Conservation (phyloP, 2,797 vertebrate species). For the Danio jaintianensis region DNA sequence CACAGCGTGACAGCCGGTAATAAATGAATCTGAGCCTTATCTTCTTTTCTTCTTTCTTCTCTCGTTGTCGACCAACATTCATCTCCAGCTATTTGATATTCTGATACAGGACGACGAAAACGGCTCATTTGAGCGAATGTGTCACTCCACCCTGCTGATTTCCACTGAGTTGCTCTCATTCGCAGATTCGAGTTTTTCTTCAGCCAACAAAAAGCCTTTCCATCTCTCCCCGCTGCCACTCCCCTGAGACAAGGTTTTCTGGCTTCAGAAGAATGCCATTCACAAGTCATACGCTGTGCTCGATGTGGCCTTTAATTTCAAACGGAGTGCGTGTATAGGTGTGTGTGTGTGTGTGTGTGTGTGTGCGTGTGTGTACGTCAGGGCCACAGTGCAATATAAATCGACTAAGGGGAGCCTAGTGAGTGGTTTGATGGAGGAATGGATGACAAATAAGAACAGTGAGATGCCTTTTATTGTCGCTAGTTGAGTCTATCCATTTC, state of each 20-base stretch:
- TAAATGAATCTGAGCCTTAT: slow-evolving; percentile 19
- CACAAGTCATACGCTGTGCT: slow-evolving; percentile 45
- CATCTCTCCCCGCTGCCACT: slow-evolving; percentile 1
- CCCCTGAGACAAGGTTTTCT: slow-evolving; percentile 23
- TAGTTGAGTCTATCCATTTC: slow-evolving; percentile 51
- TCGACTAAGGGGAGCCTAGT: slow-evolving; percentile 39
- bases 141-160: slow-evolving; percentile 47
- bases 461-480: slow-evolving; percentile 52
- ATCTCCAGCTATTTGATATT: slow-evolving; percentile 42
- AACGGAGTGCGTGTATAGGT: not conserved
- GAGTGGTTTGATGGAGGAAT: slow-evolving; percentile 44
- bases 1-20: not conserved
- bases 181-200: slow-evolving; percentile 28
- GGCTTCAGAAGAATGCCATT: slow-evolving; percentile 52
- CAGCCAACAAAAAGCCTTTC: slow-evolving; percentile 27
- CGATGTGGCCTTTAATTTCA: slow-evolving; percentile 38
- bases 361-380: slow-evolving; percentile 11
- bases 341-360: not conserved
- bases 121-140: slow-evolving; percentile 32
- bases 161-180: slow-evolving; percentile 27
- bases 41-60: slow-evolving; percentile 1
- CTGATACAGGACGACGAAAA: slow-evolving; percentile 29
- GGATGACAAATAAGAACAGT: slow-evolving; percentile 57
- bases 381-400: slow-evolving; percentile 57
- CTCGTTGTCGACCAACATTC: slow-evolving; percentile 6